Evolutionary conservation across 2,797 vertebrate genomes (phyloP), one percentile per base, ranked within the genome.

Genomic region (Clamator glandarius): DNA sequence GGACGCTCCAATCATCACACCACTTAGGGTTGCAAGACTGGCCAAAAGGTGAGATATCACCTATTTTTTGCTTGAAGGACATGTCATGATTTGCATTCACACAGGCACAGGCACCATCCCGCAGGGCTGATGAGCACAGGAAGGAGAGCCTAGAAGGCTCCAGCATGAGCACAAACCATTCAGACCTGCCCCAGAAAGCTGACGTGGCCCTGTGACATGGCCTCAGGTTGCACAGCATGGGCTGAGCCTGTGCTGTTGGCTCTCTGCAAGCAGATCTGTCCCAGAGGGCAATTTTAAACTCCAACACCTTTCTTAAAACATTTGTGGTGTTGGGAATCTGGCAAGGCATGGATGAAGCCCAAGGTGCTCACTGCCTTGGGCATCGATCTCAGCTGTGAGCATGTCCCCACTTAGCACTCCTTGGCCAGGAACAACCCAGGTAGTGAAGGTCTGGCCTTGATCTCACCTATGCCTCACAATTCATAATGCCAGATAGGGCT

Each of bases 141-240:
- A 51, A 54, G 62, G 31, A 58, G 28, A 73, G 10, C 15, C n/a
- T 28, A 31, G 24, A 24, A 46, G 17, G 21, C 29, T 33, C 39
- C 39, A 9, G 39, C 39, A 39, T 39, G 39, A 39, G 39, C 39
- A 67, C 20, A 35, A 78, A 63, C 8, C 12, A 19, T 41, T 11
- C 50, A 62, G 29, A n/a, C 9, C 24, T 72, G 35, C 36, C 50
- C 41, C 72, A 42, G 28, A 33, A 44, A 48, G 36, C 50, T 4
- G 9, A 19, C 1, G 1, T 2, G 50, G n/a, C 24, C n/a, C 33
- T 48, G 39, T 0, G 0, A 8, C 15, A 7, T 0, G 5, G 29
- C 46, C 50, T 16, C 23, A 13, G 7, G 26, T 20, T 24, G 29
- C 42, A 24, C 9, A 20, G 41, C 20, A 4, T 0, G 4, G 28